phyloP scores from a whole-genome alignment of 2,888 invertebrate species.

The Priapulus caudatus region DNA sequence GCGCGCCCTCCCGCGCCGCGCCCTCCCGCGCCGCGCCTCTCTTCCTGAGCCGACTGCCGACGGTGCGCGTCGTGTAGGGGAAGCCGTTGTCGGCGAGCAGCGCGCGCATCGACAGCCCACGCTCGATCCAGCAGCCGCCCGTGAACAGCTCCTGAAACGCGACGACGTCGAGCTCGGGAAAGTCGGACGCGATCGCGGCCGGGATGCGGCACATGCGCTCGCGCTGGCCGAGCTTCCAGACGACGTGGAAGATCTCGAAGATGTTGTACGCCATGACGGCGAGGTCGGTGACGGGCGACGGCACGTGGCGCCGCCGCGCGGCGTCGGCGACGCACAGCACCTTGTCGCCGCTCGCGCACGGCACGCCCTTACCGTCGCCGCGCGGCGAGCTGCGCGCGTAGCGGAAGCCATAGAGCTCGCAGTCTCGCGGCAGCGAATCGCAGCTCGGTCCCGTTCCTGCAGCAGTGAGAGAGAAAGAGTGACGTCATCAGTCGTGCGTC shows the following conservation, averaged over 20 bases:
- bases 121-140: conserved; percentile 15
- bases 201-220: conserved; percentile 17
- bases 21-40: too few relatives aligned
- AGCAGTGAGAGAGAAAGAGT: too few relatives aligned
- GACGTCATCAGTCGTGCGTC: too few relatives aligned
- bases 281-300: conserved; percentile 8
- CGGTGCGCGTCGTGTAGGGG: conserved; percentile 10
- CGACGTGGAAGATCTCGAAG: conserved; percentile 7
- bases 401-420: conserved; percentile 11
- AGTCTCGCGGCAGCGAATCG: conserved; percentile 9
- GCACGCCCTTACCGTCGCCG: conserved; percentile 8
- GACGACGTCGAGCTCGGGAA: conserved; percentile 15
- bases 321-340: conserved; percentile 10
- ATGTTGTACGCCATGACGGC: conserved; percentile 13
- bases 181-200: not conserved
- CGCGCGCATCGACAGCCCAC: conserved; percentile 11
- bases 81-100: conserved; percentile 13
- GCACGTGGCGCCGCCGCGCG: not conserved
- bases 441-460: conserved; percentile 9
- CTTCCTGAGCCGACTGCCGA: not conserved
- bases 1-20: too few relatives aligned
- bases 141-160: conserved; percentile 16
- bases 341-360: conserved; percentile 10
- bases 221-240: conserved; percentile 13
- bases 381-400: conserved; percentile 9